Conservation (phyloP, 2,797 vertebrate genomes). For the Syncerus caffer region DNA sequence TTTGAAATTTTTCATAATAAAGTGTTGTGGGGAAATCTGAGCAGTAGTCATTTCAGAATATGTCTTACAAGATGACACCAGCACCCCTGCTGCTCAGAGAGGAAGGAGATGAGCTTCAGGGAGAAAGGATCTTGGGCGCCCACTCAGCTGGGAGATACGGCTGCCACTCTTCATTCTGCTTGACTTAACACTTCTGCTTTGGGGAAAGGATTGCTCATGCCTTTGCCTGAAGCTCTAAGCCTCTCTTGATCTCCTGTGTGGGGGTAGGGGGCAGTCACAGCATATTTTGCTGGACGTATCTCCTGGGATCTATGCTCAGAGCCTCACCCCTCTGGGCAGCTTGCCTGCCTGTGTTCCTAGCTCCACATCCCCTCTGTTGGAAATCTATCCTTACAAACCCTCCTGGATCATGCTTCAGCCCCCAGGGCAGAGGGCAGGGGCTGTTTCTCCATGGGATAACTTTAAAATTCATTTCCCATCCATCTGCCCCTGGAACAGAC, state of each 20-base stretch:
- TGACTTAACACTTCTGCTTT: not conserved
- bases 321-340: too few species aligned
- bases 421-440: not conserved
- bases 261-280: too few species aligned
- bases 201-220: too few species aligned
- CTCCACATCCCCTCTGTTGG: not conserved
- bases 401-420: not conserved
- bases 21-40: not conserved
- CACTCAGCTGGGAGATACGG: not conserved
- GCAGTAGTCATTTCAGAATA: not conserved
- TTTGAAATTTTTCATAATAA: not conserved
- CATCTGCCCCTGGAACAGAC: not conserved
- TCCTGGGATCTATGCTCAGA: not conserved
- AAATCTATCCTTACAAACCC: not conserved
- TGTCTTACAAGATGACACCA: not conserved
- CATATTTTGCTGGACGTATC: not conserved
- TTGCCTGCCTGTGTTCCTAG: not conserved
- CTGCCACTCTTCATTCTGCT: not conserved
- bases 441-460: not conserved
- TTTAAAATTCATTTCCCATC: not conserved
- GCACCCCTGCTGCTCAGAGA: rapidly evolving
- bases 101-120: not conserved
- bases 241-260: not conserved
- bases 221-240: too few species aligned
- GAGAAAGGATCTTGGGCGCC: not conserved